Base-by-base conservation (phyloP, 2,797 vertebrate genomes). In the Siniperca obscura region DNA sequence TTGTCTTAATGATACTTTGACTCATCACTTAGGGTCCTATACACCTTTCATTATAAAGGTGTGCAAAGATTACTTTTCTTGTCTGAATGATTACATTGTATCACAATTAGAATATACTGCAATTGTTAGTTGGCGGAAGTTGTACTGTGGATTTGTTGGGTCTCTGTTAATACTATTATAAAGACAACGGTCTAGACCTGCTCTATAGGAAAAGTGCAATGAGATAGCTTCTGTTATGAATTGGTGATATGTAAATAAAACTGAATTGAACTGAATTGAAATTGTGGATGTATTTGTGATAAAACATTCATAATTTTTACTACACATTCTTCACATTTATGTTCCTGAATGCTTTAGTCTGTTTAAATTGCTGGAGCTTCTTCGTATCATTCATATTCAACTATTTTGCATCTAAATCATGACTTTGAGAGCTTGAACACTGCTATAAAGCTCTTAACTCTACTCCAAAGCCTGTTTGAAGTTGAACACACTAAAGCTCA, bases 401-500 rank as follows among this genome's bases (percentile, higher is more conserved):
- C 1, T 12, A n/a, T 50, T 66, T 52, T 25, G 2, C 19, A 44
- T 56, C 12, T 46, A 59, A 56, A 56, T n/a, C 50, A 62, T 11
- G 27, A 0, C 10, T 5, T 42, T 21, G 16, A 14, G 17, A 53
- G 22, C 36, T 70, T 40, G 9, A 55, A 65, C 10, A 16, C 2
- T 22, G 17, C 34, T 80, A 74, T 75, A 64, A 50, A 79, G 57
- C 17, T 52, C 21, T 55, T 48, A 21, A 42, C 42, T 13, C 42
- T 16, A 34, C 56, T 13, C 42, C 38, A 34, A 21, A 70, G 5
- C 3, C 21, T 36, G 22, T 38, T 19, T 27, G 9, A 59, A 59
- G 16, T 36, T 77, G 1, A 38, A 7, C 42, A 38, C 52, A 44
- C 0, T 46, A 14, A 0, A 59, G n/a, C 10, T 53, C 16, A 38